A percentile compares a stretch with the other conserved stretches of the same genome.
These are phyloP conservation scores for Melopsittacus undulatus DNA, from an alignment of 2,797 vertebrate genomes.

Conservation along the genomic window DNA sequence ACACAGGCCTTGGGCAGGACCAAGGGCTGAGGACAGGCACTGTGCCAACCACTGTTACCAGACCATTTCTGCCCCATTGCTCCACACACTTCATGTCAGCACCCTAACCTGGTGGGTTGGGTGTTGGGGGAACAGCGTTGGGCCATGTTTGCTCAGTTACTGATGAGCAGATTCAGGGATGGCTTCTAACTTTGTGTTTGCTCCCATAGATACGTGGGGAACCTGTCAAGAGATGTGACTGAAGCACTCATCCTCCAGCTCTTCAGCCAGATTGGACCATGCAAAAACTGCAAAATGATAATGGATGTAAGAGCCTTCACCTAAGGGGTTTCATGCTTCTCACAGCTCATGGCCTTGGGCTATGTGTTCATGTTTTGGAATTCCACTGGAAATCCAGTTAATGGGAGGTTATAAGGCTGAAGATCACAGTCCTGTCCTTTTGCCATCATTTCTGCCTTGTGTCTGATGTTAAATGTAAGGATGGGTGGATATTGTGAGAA, in stretches of 20 bases:
- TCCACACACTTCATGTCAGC: rapidly evolving
- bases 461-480: neutral
- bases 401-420: neutral
- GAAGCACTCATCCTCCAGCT: constrained; percentile 98
- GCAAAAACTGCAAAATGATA: constrained; percentile 99
- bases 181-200: neutral
- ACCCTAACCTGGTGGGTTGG: neutral
- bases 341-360: neutral
- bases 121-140: neutral
- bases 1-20: neutral
- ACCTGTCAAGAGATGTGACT: constrained; percentile 96
- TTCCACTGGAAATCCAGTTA: rapidly evolving
- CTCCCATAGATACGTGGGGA: constrained; percentile 91
- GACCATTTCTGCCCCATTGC: no score
- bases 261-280: constrained; percentile 97
- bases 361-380: rapidly evolving
- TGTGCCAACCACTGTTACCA: no score
- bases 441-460: neutral
- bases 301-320: constrained; percentile 88
- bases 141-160: rapidly evolving
- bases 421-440: rapidly evolving
- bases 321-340: neutral
- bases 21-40: neutral
- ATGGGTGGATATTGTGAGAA: rapidly evolving
- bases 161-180: rapidly evolving